Conservation (phyloP, 2,113 vertebrate species). For the Caracal caracal region DNA sequence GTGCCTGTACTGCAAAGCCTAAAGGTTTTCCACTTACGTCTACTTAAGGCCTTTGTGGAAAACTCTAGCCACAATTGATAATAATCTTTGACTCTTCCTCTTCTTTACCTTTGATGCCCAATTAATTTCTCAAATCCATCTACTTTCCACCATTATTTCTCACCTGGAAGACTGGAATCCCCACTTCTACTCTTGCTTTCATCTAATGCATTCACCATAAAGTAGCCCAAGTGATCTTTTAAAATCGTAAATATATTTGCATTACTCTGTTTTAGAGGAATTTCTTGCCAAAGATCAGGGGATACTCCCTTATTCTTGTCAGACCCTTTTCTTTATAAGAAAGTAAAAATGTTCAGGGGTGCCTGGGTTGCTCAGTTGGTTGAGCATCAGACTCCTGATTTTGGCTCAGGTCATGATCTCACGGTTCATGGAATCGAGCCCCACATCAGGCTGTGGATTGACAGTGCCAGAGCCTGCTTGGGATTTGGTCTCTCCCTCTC, state of each 20-base stretch:
- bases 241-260: neutral
- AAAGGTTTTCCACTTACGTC: neutral
- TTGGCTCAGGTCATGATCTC: too few species aligned
- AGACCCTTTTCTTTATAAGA: neutral
- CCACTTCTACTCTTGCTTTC: neutral
- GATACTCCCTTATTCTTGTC: neutral
- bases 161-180: neutral
- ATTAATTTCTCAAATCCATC: neutral
- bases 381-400: too few species aligned
- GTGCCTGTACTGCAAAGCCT: neutral
- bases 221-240: neutral
- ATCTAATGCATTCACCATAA: neutral
- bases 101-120: neutral
- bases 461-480: too few species aligned
- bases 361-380: too few species aligned
- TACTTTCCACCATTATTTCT: neutral
- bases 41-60: neutral
- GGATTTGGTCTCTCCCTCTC: too few species aligned
- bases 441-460: too few species aligned
- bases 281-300: neutral
- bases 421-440: too few species aligned
- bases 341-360: neutral
- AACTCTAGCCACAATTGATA: neutral
- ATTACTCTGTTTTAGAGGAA: neutral
- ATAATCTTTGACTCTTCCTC: neutral